Base-by-base conservation (phyloP, 2,888 invertebrate species). In the Fabriciana adippe region DNA sequence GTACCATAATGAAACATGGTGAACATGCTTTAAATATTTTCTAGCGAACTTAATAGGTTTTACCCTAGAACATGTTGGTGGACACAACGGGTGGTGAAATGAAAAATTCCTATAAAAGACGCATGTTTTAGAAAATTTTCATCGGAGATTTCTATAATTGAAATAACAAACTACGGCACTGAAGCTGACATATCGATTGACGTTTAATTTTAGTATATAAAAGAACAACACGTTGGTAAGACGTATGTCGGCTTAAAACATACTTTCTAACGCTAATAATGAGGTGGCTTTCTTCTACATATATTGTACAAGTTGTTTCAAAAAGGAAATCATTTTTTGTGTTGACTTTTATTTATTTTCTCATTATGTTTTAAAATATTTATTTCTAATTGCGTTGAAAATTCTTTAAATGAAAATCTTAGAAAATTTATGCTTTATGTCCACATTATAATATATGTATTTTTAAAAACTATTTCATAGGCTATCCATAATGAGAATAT, bases 121-220 rank as follows among this genome's bases (percentile, higher is more conserved):
- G 75, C 73, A 76, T 79, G 78, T 81, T 85, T 82, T 83, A 86
- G 83, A 86, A 90, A 87, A 84, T 82, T 78, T 76, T 78, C 76
- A 83, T 79, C 81, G 79, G 82, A 75, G 80, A 81, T 78, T 82
- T 82, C 86, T 87, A 85, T 90, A 89, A 90, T 90, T 89, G 87
- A 87, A 90, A 88, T 82, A 88, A 88, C 86, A 85, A 89, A 87
- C 85, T 84, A 81, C 79, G 76, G 77, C 73, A 68, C 86, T 90
- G 91, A 75, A 72, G 74, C 74, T 84, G 90, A 85, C 90, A 81
- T 79, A 79, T 75, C 81, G 87, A 88, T 86, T 88, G 89, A 90
- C 89, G 84, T 92, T 90, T 90, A 89, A 91, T 91, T 90, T 90
- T 88, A 89, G 87, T 85, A 78, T 80, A 79, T 78, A 79, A 74